phyloP scores from a whole-genome alignment of 2,888 invertebrate species.

The Gibbula magus region DNA sequence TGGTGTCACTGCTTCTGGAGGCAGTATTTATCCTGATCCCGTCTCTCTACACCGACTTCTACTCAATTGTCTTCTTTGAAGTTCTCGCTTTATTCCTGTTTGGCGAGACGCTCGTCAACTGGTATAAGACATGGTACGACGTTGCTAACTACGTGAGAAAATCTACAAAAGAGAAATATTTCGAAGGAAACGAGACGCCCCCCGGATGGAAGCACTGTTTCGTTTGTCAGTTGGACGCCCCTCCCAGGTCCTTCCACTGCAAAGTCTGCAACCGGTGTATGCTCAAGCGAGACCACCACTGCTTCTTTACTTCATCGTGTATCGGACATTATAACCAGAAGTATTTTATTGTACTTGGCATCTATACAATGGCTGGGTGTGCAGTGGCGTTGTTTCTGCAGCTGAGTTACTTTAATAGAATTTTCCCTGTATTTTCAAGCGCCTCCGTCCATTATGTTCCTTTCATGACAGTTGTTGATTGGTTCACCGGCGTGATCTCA shows the following conservation, averaged over 20 bases:
- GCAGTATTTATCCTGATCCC: conserved; percentile 54
- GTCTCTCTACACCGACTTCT: conserved; percentile 35
- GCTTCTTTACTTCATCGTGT: conserved; percentile 73
- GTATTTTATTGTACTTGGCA: conserved; percentile 73
- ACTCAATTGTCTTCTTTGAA: neutral
- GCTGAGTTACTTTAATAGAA: conserved; percentile 54
- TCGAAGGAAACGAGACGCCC: conserved; percentile 50
- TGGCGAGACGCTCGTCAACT: conserved; percentile 46
- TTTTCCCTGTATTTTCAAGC: conserved; percentile 48
- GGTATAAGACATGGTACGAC: conserved; percentile 50
- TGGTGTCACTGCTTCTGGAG: conserved; percentile 49
- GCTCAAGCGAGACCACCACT: conserved; percentile 75
- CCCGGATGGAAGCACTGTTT: conserved; percentile 56
- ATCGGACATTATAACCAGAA: conserved; percentile 75
- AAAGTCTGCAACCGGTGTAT: conserved; percentile 73
- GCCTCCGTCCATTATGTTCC: conserved; percentile 55
- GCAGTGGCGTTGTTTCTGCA: conserved; percentile 50
- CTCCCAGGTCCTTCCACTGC: conserved; percentile 73
- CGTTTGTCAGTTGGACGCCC: conserved; percentile 62
- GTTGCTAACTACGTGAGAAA: conserved; percentile 50
- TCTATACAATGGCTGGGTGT: conserved; percentile 56
- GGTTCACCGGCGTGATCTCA: conserved; percentile 53
- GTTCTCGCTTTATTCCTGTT: conserved; percentile 39
- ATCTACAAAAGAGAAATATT: conserved; percentile 50
- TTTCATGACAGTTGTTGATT: conserved; percentile 49